Percentiles rank a stretch among this genome's conserved stretches.
phyloP scores from a whole-genome alignment of 1,140 invertebrate species.

The Camponotus vicinus region DNA sequence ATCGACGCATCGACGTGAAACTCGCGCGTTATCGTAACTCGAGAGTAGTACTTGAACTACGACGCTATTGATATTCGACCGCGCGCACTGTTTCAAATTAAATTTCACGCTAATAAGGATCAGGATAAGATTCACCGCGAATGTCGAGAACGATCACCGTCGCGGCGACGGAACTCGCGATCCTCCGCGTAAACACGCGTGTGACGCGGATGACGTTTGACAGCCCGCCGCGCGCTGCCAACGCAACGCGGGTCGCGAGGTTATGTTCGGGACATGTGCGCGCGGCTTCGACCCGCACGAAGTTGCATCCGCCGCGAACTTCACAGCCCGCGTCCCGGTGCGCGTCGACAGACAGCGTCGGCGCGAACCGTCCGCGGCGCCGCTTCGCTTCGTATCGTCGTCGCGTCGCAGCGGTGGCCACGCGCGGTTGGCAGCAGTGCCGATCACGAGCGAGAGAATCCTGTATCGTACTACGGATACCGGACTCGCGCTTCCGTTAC shows the following conservation, averaged over 20 bases:
- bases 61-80: no score
- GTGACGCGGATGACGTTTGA: neutral
- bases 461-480: conserved; percentile 14
- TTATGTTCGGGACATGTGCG: conserved; percentile 7
- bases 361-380: neutral
- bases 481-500: conserved; percentile 69
- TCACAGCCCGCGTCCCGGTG: neutral
- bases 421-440: conserved; percentile 61
- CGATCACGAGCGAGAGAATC: conserved; percentile 60
- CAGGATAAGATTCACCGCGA: neutral
- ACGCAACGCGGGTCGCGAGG: conserved; percentile 6
- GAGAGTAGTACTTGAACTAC: no score
- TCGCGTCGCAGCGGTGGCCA: neutral
- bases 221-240: conserved; percentile 22
- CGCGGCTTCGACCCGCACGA: neutral
- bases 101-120: neutral
- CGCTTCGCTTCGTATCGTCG: neutral
- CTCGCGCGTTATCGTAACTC: neutral
- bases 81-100: no score
- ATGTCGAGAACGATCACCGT: no score
- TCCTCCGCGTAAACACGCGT: neutral
- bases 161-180: neutral
- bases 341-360: neutral
- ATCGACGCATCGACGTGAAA: neutral
- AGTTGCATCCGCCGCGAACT: neutral